Conservation (phyloP, 2,797 vertebrate genomes). For the Tadarida brasiliensis region DNA sequence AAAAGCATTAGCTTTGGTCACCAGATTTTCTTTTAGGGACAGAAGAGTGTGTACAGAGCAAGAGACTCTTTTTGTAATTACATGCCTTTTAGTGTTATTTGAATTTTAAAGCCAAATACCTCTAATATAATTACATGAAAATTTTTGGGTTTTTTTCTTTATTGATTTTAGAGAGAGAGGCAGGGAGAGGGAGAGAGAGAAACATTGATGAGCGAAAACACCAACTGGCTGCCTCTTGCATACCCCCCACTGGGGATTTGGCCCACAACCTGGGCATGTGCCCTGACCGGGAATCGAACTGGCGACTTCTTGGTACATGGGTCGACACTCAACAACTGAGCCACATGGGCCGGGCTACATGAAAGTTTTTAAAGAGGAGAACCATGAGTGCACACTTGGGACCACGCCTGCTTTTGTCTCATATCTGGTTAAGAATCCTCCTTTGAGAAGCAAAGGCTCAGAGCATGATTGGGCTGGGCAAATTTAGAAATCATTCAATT, state of each 20-base stretch:
- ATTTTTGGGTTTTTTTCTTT: not conserved
- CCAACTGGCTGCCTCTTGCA: too few species aligned
- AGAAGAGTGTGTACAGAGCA: not conserved
- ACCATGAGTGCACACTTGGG: not conserved
- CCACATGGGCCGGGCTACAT: not conserved
- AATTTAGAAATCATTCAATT: not conserved
- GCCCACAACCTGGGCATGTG: too few species aligned
- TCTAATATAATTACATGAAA: not conserved
- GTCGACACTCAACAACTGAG: too few species aligned
- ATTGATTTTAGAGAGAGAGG: too few species aligned
- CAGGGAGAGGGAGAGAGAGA: too few species aligned
- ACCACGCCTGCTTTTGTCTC: not conserved
- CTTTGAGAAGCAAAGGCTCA: not conserved
- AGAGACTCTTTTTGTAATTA: not conserved
- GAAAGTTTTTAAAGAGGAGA: not conserved
- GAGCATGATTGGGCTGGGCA: not conserved
- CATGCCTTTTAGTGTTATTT: constrained; percentile 13
- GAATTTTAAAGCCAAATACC: constrained; percentile 39
- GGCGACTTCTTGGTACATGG: too few species aligned
- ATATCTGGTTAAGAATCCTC: not conserved
- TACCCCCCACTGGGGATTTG: too few species aligned
- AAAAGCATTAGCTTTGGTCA: not conserved
- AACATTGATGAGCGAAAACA: too few species aligned
- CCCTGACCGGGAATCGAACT: too few species aligned
- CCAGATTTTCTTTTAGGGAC: not conserved